These are phyloP conservation scores for Bombus soroeensis DNA, from an alignment of 1,140 invertebrate genomes.

Conservation along the genomic window DNA sequence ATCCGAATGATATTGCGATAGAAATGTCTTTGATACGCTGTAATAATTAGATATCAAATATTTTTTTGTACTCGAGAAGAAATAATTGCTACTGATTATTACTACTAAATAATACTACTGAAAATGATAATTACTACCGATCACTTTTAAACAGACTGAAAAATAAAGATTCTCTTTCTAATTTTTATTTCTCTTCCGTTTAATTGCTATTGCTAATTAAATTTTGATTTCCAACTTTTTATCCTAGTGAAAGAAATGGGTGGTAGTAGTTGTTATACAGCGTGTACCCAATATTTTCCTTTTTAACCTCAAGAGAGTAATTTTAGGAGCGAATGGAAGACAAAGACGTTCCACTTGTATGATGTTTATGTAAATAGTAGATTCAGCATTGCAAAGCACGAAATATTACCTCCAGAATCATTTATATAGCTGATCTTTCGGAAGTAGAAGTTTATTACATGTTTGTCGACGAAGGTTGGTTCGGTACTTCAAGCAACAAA, in stretches of 20 bases:
- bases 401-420: not conserved
- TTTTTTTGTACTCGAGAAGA: not conserved
- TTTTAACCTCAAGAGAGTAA: not conserved
- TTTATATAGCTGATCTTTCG: not conserved
- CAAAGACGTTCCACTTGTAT: too few relatives aligned
- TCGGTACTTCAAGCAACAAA: not conserved
- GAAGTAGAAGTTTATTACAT: not conserved
- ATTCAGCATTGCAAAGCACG: not conserved
- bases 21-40: not conserved
- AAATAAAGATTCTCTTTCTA: not conserved
- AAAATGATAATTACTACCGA: too few relatives aligned
- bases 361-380: not conserved
- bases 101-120: too few relatives aligned
- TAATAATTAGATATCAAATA: not conserved
- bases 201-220: not conserved
- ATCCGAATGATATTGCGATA: not conserved
- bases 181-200: not conserved
- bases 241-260: too few relatives aligned
- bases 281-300: not conserved
- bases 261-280: too few relatives aligned
- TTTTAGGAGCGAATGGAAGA: too few relatives aligned
- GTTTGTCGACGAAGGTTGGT: not conserved
- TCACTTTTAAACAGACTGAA: too few relatives aligned
- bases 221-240: too few relatives aligned
- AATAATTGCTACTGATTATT: too few relatives aligned